Conservation (phyloP, 2,888 invertebrate genomes). For the Agonopterix alstromeriana region DNA sequence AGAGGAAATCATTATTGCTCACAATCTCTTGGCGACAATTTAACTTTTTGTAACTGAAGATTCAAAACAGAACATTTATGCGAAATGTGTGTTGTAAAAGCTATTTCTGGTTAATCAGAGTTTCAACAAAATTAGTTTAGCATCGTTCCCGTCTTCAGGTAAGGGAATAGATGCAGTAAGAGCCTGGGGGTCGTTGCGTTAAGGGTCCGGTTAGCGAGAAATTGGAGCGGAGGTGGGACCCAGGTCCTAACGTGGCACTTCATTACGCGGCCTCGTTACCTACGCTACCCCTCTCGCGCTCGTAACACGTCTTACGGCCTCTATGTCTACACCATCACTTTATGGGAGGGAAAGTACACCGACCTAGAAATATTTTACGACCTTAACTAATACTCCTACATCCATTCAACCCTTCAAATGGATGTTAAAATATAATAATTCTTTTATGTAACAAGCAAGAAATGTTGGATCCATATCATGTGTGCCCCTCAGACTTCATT, state of each 20-base stretch:
- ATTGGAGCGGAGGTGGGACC: constrained; percentile 51
- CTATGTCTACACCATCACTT: constrained; percentile 26
- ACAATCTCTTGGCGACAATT: background rate
- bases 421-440: constrained; percentile 8
- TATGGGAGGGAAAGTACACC: constrained; percentile 10
- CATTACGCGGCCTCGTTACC: constrained; percentile 60
- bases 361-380: constrained; percentile 10
- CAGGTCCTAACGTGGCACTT: constrained; percentile 57
- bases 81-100: background rate
- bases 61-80: too few relatives aligned
- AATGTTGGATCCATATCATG: constrained; percentile 5
- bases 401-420: constrained; percentile 7
- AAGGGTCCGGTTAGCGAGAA: constrained; percentile 58
- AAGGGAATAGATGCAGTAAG: constrained; percentile 32
- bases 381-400: constrained; percentile 3
- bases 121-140: background rate
- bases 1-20: constrained; percentile 22
- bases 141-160: constrained; percentile 12
- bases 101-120: too few relatives aligned
- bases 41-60: constrained; percentile 2
- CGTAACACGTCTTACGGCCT: constrained; percentile 9
- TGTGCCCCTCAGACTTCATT: constrained; percentile 18
- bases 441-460: constrained; percentile 8
- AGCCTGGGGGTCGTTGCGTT: constrained; percentile 44
- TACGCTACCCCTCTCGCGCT: constrained; percentile 27